phyloP scores from a whole-genome alignment of 1,140 invertebrate genomes.

The Drosophila oshimai region DNA sequence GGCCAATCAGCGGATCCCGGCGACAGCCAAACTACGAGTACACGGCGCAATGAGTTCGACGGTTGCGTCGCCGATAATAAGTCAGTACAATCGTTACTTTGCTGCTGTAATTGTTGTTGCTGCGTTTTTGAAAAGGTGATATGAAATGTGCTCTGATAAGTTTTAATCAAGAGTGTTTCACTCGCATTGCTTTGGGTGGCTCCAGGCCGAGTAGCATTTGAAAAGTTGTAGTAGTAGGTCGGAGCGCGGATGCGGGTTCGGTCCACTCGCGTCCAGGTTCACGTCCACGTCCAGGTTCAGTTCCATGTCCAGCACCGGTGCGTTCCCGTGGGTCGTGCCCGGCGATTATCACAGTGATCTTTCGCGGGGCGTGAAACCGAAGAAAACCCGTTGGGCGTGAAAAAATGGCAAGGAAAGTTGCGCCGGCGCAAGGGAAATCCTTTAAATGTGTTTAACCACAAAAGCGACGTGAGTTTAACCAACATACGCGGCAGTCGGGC shows the following conservation, averaged over 20 bases:
- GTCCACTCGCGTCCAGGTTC: neutral
- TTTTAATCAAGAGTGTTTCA: conserved; percentile 82
- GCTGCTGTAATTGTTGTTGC: conserved; percentile 42
- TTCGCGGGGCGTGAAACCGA: conserved; percentile 29
- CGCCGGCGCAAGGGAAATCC: conserved; percentile 74
- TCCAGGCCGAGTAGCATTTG: conserved; percentile 75
- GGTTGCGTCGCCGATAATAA: conserved; percentile 68
- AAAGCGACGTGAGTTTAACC: conserved; percentile 65
- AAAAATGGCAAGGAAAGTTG: conserved; percentile 33
- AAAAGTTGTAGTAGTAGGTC: conserved; percentile 81
- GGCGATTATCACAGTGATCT: conserved; percentile 54
- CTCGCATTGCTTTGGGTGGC: conserved; percentile 75
- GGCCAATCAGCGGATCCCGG: conserved; percentile 57
- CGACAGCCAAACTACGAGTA: conserved; percentile 57
- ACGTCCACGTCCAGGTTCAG: neutral
- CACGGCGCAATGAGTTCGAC: conserved; percentile 70
- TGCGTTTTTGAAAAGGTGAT: conserved; percentile 81
- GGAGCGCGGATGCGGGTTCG: conserved; percentile 57
- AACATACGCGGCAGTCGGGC: conserved; percentile 41
- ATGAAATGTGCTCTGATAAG: conserved; percentile 82
- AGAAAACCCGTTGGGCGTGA: conserved; percentile 27
- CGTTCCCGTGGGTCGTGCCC: conserved; percentile 36
- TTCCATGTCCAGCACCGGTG: conserved; percentile 1
- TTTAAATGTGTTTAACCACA: conserved; percentile 73
- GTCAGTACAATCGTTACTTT: conserved; percentile 65